Evolutionary conservation across 2,888 invertebrate species (phyloP), one percentile per base, ranked within the genome.

Genomic region (Hirtodrosophila duncani): DNA sequence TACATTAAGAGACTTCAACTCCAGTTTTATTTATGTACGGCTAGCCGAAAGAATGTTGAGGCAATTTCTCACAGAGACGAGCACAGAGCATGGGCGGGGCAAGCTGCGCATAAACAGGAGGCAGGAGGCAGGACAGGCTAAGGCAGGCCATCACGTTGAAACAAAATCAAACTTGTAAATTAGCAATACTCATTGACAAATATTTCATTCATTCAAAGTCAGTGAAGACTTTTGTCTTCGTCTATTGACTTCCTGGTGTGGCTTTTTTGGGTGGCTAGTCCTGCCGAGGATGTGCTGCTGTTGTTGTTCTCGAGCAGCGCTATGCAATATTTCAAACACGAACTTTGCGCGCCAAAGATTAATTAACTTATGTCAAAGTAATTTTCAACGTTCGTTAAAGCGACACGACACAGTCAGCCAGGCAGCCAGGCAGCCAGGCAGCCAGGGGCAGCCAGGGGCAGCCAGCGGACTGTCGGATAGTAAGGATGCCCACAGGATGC

Each of bases 361-460:
- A 85, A 85, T 85, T 85, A 84, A 85, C 84, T 85, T 83, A 78
- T 82, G 84, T 84, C 83, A 82, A 80, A 83, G 83, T 80, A 82
- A 82, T 83, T 83, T 83, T 82, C 82, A 83, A 82, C 81, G 82
- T 82, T 82, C 82, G 82, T 83, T 83, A 83, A 71, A 71, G 75
- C 79, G 68, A 74, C 78, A 75, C 72, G 69, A 80, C 63, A 52
- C 45, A 33, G 45, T 26, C 26, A 21, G 30, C 9, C 2, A 13
- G 24, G 8, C 23, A 26, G 6, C 9, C 6, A 14, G 8, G 5
- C 11, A 1, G 3, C 43, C 2, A 7, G n/a, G n/a, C n/a, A n/a
- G n/a, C n/a, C n/a, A n/a, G n/a, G n/a, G n/a, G n/a, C n/a, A n/a
- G n/a, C n/a, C n/a, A n/a, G n/a, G n/a, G n/a, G n/a, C n/a, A n/a